Percentiles rank a stretch among this genome's conserved stretches.
Evolutionary conservation across 1,140 invertebrate species (phyloP).

Genomic region (Zophobas atratus): DNA sequence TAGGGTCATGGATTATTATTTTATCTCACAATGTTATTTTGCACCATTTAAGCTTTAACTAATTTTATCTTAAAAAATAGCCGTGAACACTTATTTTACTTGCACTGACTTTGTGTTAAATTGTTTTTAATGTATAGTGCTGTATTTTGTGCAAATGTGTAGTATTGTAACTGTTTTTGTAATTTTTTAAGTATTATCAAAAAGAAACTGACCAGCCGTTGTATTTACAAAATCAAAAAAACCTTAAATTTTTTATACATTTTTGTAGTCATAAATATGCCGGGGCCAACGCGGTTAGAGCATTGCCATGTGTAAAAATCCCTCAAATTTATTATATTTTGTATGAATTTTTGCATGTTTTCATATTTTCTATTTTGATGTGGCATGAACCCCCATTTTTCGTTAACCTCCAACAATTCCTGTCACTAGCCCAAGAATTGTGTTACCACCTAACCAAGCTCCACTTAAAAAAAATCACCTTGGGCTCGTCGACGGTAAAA

Average conservation of each 20-base stretch:
- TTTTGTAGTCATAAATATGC: neutral
- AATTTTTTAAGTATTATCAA: conserved; percentile 36
- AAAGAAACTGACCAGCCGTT: conserved; percentile 32
- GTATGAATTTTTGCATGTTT: too few relatives aligned
- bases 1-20: conserved; percentile 23
- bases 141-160: conserved; percentile 42
- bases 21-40: conserved; percentile 45
- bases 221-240: conserved; percentile 40
- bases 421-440: too few relatives aligned
- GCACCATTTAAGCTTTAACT: conserved; percentile 45
- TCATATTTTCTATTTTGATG: too few relatives aligned
- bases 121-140: conserved; percentile 40
- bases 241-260: conserved; percentile 38
- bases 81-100: conserved; percentile 28
- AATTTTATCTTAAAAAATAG: conserved; percentile 18
- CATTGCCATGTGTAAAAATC: too few relatives aligned
- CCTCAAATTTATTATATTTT: too few relatives aligned
- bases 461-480: too few relatives aligned
- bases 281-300: too few relatives aligned
- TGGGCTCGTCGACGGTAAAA: too few relatives aligned
- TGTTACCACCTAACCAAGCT: too few relatives aligned
- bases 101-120: conserved; percentile 27
- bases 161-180: conserved; percentile 21
- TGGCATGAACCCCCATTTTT: too few relatives aligned
- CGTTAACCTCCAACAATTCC: too few relatives aligned